Base-by-base conservation (phyloP, 1,140 invertebrate species). In the Condylostylus longicornis region DNA sequence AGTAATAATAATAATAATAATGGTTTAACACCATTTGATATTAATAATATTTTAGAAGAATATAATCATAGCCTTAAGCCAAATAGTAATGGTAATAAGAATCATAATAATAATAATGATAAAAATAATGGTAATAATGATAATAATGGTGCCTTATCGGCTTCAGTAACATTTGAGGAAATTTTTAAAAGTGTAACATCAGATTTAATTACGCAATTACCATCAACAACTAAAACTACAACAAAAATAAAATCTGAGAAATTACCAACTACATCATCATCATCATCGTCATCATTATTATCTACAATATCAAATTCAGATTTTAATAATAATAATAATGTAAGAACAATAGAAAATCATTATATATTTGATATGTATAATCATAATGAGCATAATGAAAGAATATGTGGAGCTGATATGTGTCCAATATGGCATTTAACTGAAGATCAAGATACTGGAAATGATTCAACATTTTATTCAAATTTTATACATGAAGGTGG, bases 351-450 rank as follows among this genome's bases (percentile, higher is more conserved):
- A 21, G 25, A 19, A 19, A 20, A 31, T 27, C 13, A 18, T 34
- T 22, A 5, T 35, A 42, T 47, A 13, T 54, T 63, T 37, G 52
- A 65, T 39, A 60, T 67, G 34, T 65, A 65, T 42, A 58, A 63
- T 43, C 41, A 54, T 21, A 58, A 62, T 32, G 62, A 68, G 44
- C 54, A 57, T 18, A 63, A 62, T 3, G 65, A 65, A 19, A 49
- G 68, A 15, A 54, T 71, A 9, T 72, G 70, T 37, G 70, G 70
- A 3, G 61, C 66, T 3, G 58, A 61, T 28, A 64, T 70, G 36
- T 72, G 70, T 43, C 68, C 69, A 0, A 18, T 58, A 14, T 50
- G 49, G 38, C 35, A 33, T n/a, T 18, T 14, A 6, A 18, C 3
- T 40, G 19, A 4, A 45, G 32, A 31, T 33, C 22, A 32, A 47